Percentiles rank a stretch among this genome's conserved stretches.
These are phyloP conservation scores for Eumerus sabulonum DNA, from an alignment of 2,888 invertebrate species.

Conservation along the genomic window DNA sequence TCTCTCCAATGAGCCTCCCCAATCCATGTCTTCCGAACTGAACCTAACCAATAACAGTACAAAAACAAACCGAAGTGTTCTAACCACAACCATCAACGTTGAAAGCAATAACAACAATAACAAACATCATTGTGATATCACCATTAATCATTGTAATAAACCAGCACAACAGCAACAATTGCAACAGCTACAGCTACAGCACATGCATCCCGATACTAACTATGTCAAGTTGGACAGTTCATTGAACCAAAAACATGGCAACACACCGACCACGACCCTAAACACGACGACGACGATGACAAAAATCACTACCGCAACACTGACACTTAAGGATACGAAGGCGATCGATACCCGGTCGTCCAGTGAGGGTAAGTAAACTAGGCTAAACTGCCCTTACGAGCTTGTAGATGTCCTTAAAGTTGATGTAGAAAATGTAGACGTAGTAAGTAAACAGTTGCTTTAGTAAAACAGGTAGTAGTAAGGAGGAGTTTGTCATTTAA, in stretches of 20 bases:
- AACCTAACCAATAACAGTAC: conserved; percentile 60
- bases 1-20: conserved; percentile 56
- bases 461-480: too few relatives aligned
- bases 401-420: too few relatives aligned
- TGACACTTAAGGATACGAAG: conserved; percentile 43
- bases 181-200: conserved; percentile 67
- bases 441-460: too few relatives aligned
- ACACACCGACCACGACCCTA: too few relatives aligned
- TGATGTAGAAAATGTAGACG: too few relatives aligned
- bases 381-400: background rate
- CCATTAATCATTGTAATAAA: conserved; percentile 71
- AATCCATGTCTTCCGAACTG: conserved; percentile 43
- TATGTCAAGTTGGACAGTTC: conserved; percentile 36
- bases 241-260: conserved; percentile 19
- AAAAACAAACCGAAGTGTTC: conserved; percentile 35
- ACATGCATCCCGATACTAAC: conserved; percentile 30
- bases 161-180: conserved; percentile 69
- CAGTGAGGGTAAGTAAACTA: conserved; percentile 48
- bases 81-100: conserved; percentile 45
- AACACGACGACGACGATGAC: conserved; percentile 38
- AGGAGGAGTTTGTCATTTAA: too few relatives aligned
- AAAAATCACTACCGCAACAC: conserved; percentile 49
- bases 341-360: conserved; percentile 30
- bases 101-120: conserved; percentile 42
- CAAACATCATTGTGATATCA: conserved; percentile 52